These are phyloP conservation scores for Siniperca chuatsi DNA, from an alignment of 2,113 vertebrate species.

Conservation along the genomic window DNA sequence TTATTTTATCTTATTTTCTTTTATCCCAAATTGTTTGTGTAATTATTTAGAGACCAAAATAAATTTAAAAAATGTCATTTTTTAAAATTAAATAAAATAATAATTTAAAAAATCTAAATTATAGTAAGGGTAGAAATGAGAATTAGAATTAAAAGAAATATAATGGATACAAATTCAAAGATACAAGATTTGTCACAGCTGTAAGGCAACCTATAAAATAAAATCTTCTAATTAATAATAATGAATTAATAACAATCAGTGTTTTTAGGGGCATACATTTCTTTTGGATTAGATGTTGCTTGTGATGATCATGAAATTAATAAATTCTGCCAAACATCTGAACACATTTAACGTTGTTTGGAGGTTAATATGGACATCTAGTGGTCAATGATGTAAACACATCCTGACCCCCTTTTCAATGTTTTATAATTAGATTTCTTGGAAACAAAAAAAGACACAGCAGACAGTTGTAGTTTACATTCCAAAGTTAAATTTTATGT, in stretches of 20 bases:
- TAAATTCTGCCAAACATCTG: background rate
- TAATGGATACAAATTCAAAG: background rate
- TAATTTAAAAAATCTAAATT: no score
- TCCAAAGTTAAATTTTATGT: slow-evolving; percentile 82
- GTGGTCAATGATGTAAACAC: slow-evolving; percentile 59
- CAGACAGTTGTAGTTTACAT: slow-evolving; percentile 68
- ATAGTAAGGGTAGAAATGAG: background rate
- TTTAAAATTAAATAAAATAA: background rate
- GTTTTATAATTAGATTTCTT: background rate
- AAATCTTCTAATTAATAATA: background rate
- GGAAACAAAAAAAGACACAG: slow-evolving; percentile 6
- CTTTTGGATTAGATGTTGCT: background rate
- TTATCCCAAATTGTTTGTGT: no score
- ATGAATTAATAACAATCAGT: background rate
- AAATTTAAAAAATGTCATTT: no score
- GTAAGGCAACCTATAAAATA: background rate
- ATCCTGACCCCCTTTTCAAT: background rate
- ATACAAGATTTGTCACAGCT: background rate
- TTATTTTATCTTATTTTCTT: no score
- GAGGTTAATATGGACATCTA: slow-evolving; percentile 64
- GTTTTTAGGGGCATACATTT: background rate
- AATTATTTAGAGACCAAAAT: no score
- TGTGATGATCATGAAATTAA: background rate
- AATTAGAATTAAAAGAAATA: no score
- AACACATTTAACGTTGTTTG: background rate